phyloP scores from a whole-genome alignment of 2,888 invertebrate species.

The Drosophila mayaguana region DNA sequence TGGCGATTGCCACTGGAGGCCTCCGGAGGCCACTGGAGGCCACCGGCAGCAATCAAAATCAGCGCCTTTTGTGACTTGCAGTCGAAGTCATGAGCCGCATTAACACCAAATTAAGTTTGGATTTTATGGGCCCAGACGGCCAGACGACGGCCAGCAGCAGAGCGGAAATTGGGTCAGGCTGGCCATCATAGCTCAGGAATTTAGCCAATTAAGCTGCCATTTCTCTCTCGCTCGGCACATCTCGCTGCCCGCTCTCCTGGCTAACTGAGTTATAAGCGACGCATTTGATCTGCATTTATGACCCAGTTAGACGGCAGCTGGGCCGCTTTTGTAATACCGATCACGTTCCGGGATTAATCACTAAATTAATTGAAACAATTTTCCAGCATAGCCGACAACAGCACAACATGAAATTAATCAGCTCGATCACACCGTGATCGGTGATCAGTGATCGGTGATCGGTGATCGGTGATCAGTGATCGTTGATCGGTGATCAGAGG shows the following conservation, averaged over 20 bases:
- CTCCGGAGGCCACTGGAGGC: constrained; percentile 36
- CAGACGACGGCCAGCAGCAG: background rate
- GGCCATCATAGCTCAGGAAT: constrained; percentile 15
- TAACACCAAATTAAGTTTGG: constrained; percentile 73
- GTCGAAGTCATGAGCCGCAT: constrained; percentile 44
- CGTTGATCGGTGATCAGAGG: constrained; percentile 22
- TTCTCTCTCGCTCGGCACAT: background rate
- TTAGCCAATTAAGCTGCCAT: constrained; percentile 29
- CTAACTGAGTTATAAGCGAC: constrained; percentile 56
- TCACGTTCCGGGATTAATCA: constrained; percentile 77
- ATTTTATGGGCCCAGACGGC: constrained; percentile 46
- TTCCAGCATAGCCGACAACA: constrained; percentile 74
- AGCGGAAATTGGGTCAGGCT: constrained; percentile 66
- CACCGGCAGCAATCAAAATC: constrained; percentile 63
- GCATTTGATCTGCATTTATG: constrained; percentile 68
- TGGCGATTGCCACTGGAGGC: constrained; percentile 36
- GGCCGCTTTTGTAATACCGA: constrained; percentile 43
- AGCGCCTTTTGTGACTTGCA: constrained; percentile 66
- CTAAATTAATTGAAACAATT: constrained; percentile 81
- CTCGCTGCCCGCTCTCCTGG: background rate
- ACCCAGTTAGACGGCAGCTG: constrained; percentile 59
- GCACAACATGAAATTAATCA: constrained; percentile 73
- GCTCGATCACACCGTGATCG: constrained; percentile 40
- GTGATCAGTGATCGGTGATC: constrained; percentile 20
- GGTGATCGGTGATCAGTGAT: constrained; percentile 22